Evolutionary conservation across 2,113 vertebrate genomes (phyloP).

Genomic region (Paracyprichromis sp.): DNA sequence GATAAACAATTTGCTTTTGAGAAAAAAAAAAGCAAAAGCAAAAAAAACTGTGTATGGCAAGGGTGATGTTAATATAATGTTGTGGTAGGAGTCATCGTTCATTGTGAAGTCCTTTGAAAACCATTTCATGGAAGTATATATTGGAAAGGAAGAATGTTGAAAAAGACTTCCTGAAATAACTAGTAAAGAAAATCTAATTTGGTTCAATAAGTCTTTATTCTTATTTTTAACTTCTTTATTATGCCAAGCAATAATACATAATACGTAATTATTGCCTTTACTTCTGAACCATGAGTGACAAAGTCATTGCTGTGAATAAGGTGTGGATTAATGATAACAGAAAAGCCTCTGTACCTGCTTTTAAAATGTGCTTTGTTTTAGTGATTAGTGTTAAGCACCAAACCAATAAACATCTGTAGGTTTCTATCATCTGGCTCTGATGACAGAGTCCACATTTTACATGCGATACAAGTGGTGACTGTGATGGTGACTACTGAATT

Average conservation of each 20-base stretch:
- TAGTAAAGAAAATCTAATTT: not conserved
- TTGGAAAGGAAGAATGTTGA: not conserved
- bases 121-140: not conserved
- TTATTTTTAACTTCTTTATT: not conserved
- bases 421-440: not conserved
- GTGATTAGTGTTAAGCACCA: not conserved
- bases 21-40: not conserved
- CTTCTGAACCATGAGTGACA: not conserved
- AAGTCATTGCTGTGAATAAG: not conserved
- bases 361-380: not conserved
- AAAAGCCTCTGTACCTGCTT: not conserved
- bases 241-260: not conserved
- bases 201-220: not conserved
- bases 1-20: not conserved
- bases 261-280: not conserved
- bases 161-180: not conserved
- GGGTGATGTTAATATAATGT: not conserved
- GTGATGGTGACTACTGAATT: not conserved
- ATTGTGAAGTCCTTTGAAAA: not conserved
- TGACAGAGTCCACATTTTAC: too few species aligned
- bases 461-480: not conserved
- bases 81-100: not conserved
- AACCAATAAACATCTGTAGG: not conserved
- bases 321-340: accelerated
- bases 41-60: not conserved